A percentile compares a stretch with the other conserved stretches of the same genome.
Conservation (phyloP, 2,888 invertebrate genomes). For the Gasteruption jaculator region DNA sequence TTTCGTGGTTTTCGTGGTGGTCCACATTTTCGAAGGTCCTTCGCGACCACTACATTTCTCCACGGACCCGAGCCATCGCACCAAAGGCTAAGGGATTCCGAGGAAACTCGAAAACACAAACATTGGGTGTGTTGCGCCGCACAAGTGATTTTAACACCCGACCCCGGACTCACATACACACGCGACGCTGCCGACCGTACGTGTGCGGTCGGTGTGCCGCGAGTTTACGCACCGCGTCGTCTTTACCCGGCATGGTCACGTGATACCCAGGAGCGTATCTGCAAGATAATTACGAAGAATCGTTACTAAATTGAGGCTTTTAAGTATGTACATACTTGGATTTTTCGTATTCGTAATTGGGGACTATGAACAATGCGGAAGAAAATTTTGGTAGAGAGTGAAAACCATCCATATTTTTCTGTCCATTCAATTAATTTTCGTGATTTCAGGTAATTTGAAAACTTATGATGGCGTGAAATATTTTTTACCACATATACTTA, state of each 20-base stretch:
- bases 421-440: no score
- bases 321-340: no score
- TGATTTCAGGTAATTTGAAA: no score
- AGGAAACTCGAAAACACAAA: constrained; percentile 44
- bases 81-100: constrained; percentile 32
- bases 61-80: constrained; percentile 20
- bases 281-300: no score
- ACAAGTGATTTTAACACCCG: constrained; percentile 32
- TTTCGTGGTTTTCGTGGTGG: constrained; percentile 68
- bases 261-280: constrained; percentile 1
- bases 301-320: no score
- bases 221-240: constrained; percentile 26
- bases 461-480: no score
- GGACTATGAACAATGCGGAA: no score
- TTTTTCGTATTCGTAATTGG: no score
- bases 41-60: constrained; percentile 34
- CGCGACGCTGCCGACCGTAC: constrained; percentile 35
- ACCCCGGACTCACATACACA: constrained; percentile 19
- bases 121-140: constrained; percentile 46
- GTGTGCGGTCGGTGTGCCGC: constrained; percentile 24
- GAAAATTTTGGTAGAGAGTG: no score
- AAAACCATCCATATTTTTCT: no score
- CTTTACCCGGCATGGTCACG: constrained; percentile 13
- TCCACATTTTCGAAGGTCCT: constrained; percentile 60
- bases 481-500: no score